phyloP scores from a whole-genome alignment of 2,797 vertebrate species.

The Morelia viridis region DNA sequence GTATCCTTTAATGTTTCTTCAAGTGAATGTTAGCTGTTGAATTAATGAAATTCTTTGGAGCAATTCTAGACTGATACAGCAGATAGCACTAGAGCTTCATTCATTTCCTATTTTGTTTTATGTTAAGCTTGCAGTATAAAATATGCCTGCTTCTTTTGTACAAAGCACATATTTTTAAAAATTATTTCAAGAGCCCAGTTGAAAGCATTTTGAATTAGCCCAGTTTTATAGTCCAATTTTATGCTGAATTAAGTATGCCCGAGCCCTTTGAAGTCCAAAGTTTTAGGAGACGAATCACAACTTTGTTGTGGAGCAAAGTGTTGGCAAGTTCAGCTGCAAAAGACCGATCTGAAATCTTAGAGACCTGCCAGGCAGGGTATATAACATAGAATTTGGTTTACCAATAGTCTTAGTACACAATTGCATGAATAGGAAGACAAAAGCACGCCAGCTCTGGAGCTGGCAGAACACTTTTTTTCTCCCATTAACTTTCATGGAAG shows the following conservation, averaged over 20 bases:
- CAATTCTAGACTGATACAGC: background rate
- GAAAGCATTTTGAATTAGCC: background rate
- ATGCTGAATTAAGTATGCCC: background rate
- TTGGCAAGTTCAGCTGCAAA: background rate
- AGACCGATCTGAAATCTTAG: background rate
- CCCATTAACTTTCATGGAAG: background rate
- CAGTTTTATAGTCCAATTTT: background rate
- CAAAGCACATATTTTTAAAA: background rate
- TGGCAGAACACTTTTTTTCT: too few species aligned
- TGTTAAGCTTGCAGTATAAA: background rate
- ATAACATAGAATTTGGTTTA: background rate
- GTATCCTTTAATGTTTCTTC: background rate
- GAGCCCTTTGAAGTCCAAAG: background rate
- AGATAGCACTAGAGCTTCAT: constrained; percentile 7
- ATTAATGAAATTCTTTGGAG: background rate
- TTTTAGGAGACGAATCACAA: background rate
- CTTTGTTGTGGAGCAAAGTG: background rate
- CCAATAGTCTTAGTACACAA: background rate
- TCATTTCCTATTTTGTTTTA: background rate
- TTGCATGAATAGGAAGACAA: background rate
- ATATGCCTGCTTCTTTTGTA: background rate
- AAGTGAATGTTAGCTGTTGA: background rate
- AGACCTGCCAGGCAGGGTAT: background rate
- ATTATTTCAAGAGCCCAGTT: background rate
- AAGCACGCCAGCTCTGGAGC: background rate